Percentiles rank a stretch among this genome's conserved stretches.
Conservation (phyloP, 2,113 vertebrate genomes). For the Dicaeum eximium region DNA sequence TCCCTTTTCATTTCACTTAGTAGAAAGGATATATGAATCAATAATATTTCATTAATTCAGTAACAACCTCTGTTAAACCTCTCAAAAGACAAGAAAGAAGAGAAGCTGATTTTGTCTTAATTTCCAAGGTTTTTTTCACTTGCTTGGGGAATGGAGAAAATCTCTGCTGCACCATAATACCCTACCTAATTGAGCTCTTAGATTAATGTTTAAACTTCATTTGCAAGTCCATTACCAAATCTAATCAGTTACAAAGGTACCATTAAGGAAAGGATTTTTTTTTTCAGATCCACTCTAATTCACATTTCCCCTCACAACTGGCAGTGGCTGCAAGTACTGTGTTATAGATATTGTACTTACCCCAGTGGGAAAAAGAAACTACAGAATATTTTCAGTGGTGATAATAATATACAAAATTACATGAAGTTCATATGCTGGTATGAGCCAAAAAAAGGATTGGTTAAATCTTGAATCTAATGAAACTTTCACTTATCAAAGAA, state of each 20-base stretch:
- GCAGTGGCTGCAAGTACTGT: background rate
- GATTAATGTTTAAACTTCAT: constrained; percentile 69
- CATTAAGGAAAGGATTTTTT: constrained; percentile 20
- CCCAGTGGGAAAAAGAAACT: background rate
- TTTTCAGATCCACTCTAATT: background rate
- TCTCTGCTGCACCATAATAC: constrained; percentile 35
- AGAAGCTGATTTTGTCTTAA: constrained; percentile 38
- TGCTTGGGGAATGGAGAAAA: constrained; percentile 32
- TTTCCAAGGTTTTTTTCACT: constrained; percentile 20
- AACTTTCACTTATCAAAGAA: background rate
- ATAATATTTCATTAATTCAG: constrained; percentile 57
- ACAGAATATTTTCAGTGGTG: background rate
- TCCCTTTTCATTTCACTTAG: background rate
- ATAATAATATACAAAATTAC: background rate
- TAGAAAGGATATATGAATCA: constrained; percentile 22
- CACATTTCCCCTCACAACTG: background rate
- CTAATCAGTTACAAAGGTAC: constrained; percentile 55
- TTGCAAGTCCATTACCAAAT: constrained; percentile 65
- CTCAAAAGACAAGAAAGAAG: constrained; percentile 37
- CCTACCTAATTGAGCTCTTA: constrained; percentile 57
- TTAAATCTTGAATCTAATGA: background rate
- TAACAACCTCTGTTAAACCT: constrained; percentile 39
- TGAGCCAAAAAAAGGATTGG: background rate
- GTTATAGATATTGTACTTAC: background rate
- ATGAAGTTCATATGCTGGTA: background rate